phyloP scores from a whole-genome alignment of 1,140 invertebrate species.

The Leucophenga varia region DNA sequence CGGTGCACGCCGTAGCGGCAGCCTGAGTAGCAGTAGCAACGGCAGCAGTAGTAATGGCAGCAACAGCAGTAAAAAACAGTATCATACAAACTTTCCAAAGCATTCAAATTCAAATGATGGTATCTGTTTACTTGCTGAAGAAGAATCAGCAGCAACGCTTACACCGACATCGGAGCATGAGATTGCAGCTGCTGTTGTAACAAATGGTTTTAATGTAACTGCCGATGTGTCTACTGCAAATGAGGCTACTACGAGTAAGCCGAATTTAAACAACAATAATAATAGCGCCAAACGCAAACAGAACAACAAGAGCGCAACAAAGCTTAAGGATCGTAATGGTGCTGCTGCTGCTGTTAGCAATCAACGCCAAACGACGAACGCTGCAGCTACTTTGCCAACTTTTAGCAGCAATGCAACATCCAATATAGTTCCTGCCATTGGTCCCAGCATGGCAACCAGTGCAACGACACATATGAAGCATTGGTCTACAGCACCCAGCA shows the following conservation, averaged over 20 bases:
- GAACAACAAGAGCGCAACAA: neutral
- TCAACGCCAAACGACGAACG: slow-evolving; percentile 10
- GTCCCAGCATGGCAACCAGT: too few species aligned
- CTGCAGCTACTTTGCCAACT: too few species aligned
- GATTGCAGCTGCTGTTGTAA: slow-evolving; percentile 32
- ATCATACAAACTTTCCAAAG: slow-evolving; percentile 42
- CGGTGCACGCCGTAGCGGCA: slow-evolving; percentile 32
- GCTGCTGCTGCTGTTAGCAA: too few species aligned
- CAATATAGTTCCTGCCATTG: slow-evolving; percentile 51
- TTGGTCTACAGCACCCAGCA: slow-evolving; percentile 30
- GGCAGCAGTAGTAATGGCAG: slow-evolving; percentile 37
- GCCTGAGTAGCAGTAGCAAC: slow-evolving; percentile 29
- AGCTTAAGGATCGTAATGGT: too few species aligned
- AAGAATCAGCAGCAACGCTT: slow-evolving; percentile 46
- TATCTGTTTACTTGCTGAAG: slow-evolving; percentile 49
- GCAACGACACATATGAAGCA: slow-evolving; percentile 14
- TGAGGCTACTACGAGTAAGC: neutral
- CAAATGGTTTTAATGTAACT: slow-evolving; percentile 42
- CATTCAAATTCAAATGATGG: slow-evolving; percentile 52
- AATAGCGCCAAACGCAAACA: slow-evolving; percentile 21
- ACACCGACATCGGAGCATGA: slow-evolving; percentile 48
- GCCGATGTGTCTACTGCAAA: slow-evolving; percentile 24
- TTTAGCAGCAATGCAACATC: slow-evolving; percentile 30
- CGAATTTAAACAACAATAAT: slow-evolving; percentile 5
- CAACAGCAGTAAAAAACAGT: slow-evolving; percentile 41